Base-by-base conservation (phyloP, 2,113 vertebrate genomes). In the Brachyistius frenatus region DNA sequence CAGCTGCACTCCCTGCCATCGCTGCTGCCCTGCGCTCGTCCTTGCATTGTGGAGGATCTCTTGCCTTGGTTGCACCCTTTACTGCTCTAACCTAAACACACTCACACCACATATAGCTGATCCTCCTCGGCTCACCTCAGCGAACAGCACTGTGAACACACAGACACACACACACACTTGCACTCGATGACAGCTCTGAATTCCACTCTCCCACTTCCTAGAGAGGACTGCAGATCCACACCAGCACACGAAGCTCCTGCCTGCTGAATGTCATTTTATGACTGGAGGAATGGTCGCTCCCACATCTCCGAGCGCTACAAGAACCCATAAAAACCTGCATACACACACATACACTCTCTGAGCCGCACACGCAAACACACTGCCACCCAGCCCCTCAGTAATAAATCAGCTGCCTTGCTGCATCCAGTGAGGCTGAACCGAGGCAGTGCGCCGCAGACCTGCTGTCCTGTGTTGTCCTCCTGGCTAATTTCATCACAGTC, bases 331-430 rank as follows among this genome's bases (percentile, higher is more conserved):
- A 88, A 89, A 71, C 73, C 76, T 78, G 65, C 79, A 75, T 55
- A 62, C 85, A 80, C 76, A 75, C 81, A 47, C 41, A 61, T 76
- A 73, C 36, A 31, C 72, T 23, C 75, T 76, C 65, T 70, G 55
- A 63, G 39, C 35, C 10, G 8, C 54, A 78, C 81, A 76, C 86
- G 10, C 82, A 85, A 76, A 90, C 86, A 88, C 66, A 49, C 87
- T 83, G 80, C 87, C 91, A 91, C 85, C 80, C 78, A 87, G 83
- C 73, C 71, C 86, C 69, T 86, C 80, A 79, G 92, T 90, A 83
- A 94, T 92, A 92, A 92, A 93, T 93, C 92, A 93, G 88, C 89
- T 86, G 85, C 84, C 79, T 78, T 89, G 83, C 88, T 91, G 91
- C 92, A 91, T 90, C 81, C 82, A 89, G 83, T 62, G 49, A 91